A percentile compares a stretch with the other conserved stretches of the same genome.
phyloP scores from a whole-genome alignment of 2,113 vertebrate genomes.

The Chloebia gouldiae region DNA sequence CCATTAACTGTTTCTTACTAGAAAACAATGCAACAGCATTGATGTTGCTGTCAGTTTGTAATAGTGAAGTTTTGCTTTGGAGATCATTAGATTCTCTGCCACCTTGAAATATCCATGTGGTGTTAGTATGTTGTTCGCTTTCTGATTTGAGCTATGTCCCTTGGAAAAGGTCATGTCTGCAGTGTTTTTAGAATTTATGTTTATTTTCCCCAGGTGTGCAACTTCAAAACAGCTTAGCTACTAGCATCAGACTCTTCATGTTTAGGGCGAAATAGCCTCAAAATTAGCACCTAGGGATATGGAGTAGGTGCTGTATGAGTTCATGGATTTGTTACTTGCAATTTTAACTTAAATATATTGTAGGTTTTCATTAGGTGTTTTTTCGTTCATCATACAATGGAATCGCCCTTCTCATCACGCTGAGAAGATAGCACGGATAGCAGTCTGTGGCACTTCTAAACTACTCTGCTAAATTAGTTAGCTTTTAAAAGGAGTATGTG shows the following conservation, averaged over 20 bases:
- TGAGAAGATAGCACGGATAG: neutral
- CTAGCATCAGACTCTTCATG: neutral
- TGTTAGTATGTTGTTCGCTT: neutral
- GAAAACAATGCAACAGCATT: neutral
- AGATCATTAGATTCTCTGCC: neutral
- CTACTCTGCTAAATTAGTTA: neutral
- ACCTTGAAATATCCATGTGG: neutral
- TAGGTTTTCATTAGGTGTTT: neutral
- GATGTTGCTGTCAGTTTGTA: neutral
- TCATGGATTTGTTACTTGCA: neutral
- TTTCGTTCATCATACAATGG: neutral
- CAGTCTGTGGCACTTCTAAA: neutral
- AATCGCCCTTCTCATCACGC: neutral
- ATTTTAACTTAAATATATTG: neutral
- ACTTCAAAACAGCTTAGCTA: neutral
- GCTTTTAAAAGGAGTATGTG: neutral
- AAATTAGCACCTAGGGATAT: neutral
- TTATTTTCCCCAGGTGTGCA: conserved; percentile 16
- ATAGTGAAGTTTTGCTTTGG: neutral
- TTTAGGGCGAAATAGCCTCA: neutral
- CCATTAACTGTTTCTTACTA: neutral
- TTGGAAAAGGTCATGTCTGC: conserved; percentile 14
- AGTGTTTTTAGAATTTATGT: conserved; percentile 16
- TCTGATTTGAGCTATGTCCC: neutral
- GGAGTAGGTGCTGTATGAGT: neutral